Base-by-base conservation (phyloP, 2,888 invertebrate genomes). In the Eubasilissa splendida region DNA sequence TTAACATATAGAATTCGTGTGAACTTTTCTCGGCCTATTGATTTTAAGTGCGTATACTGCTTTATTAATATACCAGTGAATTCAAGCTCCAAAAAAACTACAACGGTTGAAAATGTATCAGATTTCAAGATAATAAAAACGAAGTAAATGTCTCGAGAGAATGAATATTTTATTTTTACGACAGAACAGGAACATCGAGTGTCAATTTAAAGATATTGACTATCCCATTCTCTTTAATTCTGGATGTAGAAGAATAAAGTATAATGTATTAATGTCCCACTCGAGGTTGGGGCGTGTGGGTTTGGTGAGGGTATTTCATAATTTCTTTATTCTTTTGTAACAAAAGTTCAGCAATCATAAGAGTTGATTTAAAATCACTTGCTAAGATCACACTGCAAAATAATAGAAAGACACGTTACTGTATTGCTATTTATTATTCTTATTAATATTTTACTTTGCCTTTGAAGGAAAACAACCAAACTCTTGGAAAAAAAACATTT, bases 131-230 rank as follows among this genome's bases (percentile, higher is more conserved):
- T 73, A 73, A 73, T 73, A 73, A 73, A 73, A 73, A 22, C 58
- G 71, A 73, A 58, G 56, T 58, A 73, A 73, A 73, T 58, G 71
- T 33, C 71, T 56, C 33, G 56, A 31, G 71, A 58, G 42, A 56
- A 56, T 73, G 71, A 73, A 73, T 73, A 73, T 73, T 73, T 73
- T 56, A 73, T 73, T 56, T 73, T 56, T 73, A 73, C 71, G 54
- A 33, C 42, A 56, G 71, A 73, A 73, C 71, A 73, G 31, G 58
- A 73, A 73, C 71, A 33, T 58, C 12, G 56, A 73, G 71, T 73
- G 71, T 73, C 71, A 73, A 73, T 73, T 73, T 73, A 56, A 73
- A 8, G 54, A 73, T 73, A 73, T 73, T 56, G 56, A 73, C 56
- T 56, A 73, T 73, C 56, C 71, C 56, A 73, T 73, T 73, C 33